A percentile compares a stretch with the other conserved stretches of the same genome.
phyloP scores from a whole-genome alignment of 2,797 vertebrate genomes.

The Danio choprae region DNA sequence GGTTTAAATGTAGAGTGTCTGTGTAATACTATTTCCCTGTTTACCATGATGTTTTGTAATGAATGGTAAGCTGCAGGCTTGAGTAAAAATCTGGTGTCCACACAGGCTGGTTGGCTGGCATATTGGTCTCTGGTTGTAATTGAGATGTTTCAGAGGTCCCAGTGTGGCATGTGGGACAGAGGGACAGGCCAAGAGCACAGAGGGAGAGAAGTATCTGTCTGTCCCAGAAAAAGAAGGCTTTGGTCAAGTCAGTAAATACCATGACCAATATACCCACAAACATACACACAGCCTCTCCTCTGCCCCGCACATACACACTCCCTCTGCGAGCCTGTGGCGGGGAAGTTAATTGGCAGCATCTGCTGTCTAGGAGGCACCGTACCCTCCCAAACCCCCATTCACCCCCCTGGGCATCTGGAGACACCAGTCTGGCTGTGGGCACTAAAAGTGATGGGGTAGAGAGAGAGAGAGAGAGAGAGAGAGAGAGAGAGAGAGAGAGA shows the following conservation, averaged over 20 bases:
- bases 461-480: conserved; percentile 68
- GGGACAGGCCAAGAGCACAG: conserved; percentile 30
- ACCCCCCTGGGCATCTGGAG: conserved; percentile 63
- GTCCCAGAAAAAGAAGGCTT: conserved; percentile 50
- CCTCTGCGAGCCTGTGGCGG: conserved; percentile 67
- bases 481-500: conserved; percentile 56
- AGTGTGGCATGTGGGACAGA: conserved; percentile 46
- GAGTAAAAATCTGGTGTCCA: conserved; percentile 6
- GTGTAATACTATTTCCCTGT: neutral
- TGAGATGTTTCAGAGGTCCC: conserved; percentile 61
- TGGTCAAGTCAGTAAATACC: conserved; percentile 57
- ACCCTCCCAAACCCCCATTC: conserved; percentile 59
- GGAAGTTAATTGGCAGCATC: conserved; percentile 87
- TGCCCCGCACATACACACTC: conserved; percentile 32
- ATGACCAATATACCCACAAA: conserved; percentile 1
- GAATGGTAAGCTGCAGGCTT: neutral
- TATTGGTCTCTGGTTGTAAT: conserved; percentile 58
- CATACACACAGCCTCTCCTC: conserved; percentile 13
- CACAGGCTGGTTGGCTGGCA: conserved; percentile 6
- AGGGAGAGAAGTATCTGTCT: conserved; percentile 34
- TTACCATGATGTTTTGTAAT: conserved; percentile 7
- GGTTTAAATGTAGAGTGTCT: neutral
- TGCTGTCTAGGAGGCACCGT: conserved; percentile 78
- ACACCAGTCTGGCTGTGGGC: conserved; percentile 62
- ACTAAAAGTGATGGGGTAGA: conserved; percentile 56